These are phyloP conservation scores for Aviceda subcristata DNA, from an alignment of 2,113 vertebrate genomes.

Conservation along the genomic window DNA sequence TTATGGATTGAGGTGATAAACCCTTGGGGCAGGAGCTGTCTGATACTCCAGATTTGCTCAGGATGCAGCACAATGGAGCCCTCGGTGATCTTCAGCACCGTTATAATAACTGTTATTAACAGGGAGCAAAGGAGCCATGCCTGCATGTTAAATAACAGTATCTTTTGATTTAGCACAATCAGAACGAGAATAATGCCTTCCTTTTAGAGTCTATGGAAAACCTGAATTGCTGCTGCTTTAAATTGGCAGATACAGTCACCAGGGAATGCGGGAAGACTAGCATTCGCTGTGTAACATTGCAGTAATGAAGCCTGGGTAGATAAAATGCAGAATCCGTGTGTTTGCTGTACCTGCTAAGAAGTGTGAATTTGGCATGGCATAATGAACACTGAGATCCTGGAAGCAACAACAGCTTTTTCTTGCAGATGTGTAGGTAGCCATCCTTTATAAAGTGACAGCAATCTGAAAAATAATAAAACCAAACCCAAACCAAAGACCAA, in stretches of 20 bases:
- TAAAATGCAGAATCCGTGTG: not conserved
- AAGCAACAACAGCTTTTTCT: not conserved
- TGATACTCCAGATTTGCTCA: not conserved
- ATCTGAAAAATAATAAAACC: not conserved
- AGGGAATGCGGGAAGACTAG: not conserved
- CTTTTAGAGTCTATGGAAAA: not conserved
- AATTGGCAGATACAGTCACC: not conserved
- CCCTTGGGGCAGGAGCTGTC: not conserved
- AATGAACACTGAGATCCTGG: not conserved
- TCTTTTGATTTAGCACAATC: not conserved
- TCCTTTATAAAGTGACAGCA: not conserved
- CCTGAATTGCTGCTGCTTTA: not conserved
- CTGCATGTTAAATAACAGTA: not conserved
- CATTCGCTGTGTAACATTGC: rapidly evolving
- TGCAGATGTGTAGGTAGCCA: no score
- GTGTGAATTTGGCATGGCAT: rapidly evolving
- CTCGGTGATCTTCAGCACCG: not conserved
- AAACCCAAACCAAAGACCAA: no score
- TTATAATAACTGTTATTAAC: not conserved
- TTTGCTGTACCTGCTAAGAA: not conserved
- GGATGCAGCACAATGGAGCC: not conserved
- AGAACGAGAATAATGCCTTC: not conserved
- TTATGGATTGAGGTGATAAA: not conserved
- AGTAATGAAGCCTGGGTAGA: not conserved
- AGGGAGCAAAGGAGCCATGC: not conserved